These are phyloP conservation scores for Ophion ellenae DNA, from an alignment of 2,888 invertebrate species.

Conservation along the genomic window DNA sequence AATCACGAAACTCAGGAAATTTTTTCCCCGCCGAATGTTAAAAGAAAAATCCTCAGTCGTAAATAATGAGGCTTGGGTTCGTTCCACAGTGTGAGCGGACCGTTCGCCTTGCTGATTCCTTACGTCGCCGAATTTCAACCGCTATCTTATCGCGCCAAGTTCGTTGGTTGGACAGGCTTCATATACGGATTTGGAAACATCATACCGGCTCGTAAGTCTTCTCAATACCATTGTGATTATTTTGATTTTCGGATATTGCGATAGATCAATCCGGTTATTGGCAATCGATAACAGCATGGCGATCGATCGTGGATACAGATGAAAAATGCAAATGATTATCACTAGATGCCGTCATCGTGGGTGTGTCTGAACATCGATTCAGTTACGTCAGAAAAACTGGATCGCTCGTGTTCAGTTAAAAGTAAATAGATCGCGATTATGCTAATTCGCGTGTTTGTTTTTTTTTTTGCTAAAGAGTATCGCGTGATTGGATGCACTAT, in stretches of 20 bases:
- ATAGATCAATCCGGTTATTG: slow-evolving; percentile 27
- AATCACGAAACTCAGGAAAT: too few relatives aligned
- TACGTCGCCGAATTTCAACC: slow-evolving; percentile 91
- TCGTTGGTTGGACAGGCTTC: slow-evolving; percentile 88
- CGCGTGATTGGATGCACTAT: background rate
- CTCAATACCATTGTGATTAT: background rate
- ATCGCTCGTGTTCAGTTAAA: slow-evolving; percentile 30
- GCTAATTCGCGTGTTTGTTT: slow-evolving; percentile 25
- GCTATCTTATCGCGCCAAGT: slow-evolving; percentile 86
- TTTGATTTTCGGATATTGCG: background rate
- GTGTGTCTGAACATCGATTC: slow-evolving; percentile 34
- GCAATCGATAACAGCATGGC: background rate
- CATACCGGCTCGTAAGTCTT: slow-evolving; percentile 85
- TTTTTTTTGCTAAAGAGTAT: background rate
- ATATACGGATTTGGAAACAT: slow-evolving; percentile 88
- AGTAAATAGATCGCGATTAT: slow-evolving; percentile 32
- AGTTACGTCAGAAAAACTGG: slow-evolving; percentile 48
- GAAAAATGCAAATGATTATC: slow-evolving; percentile 43
- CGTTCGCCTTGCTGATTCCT: slow-evolving; percentile 89
- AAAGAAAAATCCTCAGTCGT: too few relatives aligned
- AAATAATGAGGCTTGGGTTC: background rate
- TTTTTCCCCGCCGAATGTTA: too few relatives aligned
- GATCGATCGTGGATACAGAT: background rate
- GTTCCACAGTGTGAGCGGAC: slow-evolving; percentile 87
- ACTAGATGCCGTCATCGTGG: background rate